Base-by-base conservation (phyloP, 1,140 invertebrate genomes). In the Belonocnema kinseyi region DNA sequence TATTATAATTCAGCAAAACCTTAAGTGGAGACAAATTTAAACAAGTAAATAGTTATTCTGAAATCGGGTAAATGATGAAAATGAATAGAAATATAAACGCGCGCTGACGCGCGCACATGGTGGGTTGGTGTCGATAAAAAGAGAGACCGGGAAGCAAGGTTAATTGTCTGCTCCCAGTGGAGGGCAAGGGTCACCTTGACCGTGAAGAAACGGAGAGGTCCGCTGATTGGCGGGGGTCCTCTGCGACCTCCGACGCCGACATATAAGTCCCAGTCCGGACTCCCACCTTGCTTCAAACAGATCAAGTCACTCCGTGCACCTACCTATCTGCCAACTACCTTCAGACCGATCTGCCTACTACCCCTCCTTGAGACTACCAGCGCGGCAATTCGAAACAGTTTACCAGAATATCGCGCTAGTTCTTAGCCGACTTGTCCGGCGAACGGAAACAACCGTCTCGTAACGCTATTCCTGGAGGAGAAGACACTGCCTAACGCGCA, bases 241-340 rank as follows among this genome's bases (percentile, higher is more conserved):
- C 58, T 71, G 73, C 82, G 87, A 82, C 87, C 87, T 88, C 87
- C 87, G 85, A 46, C 82, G 80, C 73, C 81, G 81, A 88, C 84
- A 88, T 88, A 88, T 88, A 88, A 88, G 85, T 86, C 81, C 80
- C 82, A 83, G 81, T 81, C 80, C 77, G 72, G 84, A 82, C 82
- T 85, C 86, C 86, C 87, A 86, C 86, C 76, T 80, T 61, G 56
- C 81, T 75, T 88, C 83, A 87, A 87, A 86, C 86, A 83, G 79
- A 86, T 80, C 80, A 66, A 85, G 77, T 75, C 50, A 16, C 80
- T 26, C 61, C 61, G 73, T 52, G 74, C 81, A 79, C 81, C 76
- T 80, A 74, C 75, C 77, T 77, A 66, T 53, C 17, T 75, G 72
- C 70, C 61, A 77, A 61, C 72, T 53, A 80, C 78, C 76, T 80